These are phyloP conservation scores for Lamellibrachia columna DNA, from an alignment of 2,888 invertebrate genomes.

Conservation along the genomic window DNA sequence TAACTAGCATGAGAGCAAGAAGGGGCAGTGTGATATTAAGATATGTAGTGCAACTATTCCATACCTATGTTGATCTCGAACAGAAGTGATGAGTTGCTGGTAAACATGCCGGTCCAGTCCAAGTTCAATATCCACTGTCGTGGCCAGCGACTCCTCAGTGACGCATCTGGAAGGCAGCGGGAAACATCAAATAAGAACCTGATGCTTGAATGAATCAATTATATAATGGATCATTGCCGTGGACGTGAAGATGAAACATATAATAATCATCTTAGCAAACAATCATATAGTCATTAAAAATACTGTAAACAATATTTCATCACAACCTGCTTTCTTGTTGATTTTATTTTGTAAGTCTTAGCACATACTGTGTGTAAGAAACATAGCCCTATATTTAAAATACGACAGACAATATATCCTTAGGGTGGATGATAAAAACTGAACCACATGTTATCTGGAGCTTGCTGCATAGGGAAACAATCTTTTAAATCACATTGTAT, in stretches of 20 bases:
- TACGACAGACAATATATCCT: too few relatives aligned
- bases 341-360: too few relatives aligned
- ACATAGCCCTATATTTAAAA: too few relatives aligned
- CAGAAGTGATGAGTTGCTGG: not conserved
- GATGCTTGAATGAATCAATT: not conserved
- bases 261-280: too few relatives aligned
- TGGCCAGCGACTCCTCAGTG: not conserved
- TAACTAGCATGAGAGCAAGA: too few relatives aligned
- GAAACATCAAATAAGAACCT: not conserved
- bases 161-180: not conserved
- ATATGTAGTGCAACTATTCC: not conserved
- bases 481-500: not conserved
- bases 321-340: too few relatives aligned
- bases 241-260: too few relatives aligned
- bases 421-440: not conserved
- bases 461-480: not conserved
- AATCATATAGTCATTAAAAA: too few relatives aligned
- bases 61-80: slow-evolving; percentile 23
- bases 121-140: not conserved
- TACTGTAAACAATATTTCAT: too few relatives aligned
- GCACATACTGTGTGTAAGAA: too few relatives aligned
- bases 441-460: not conserved
- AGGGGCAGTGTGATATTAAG: too few relatives aligned
- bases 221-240: not conserved
- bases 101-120: slow-evolving; percentile 19